Percentiles rank a stretch among this genome's conserved stretches.
Evolutionary conservation across 2,113 vertebrate genomes (phyloP).

Genomic region (Chloropsis hardwickii): DNA sequence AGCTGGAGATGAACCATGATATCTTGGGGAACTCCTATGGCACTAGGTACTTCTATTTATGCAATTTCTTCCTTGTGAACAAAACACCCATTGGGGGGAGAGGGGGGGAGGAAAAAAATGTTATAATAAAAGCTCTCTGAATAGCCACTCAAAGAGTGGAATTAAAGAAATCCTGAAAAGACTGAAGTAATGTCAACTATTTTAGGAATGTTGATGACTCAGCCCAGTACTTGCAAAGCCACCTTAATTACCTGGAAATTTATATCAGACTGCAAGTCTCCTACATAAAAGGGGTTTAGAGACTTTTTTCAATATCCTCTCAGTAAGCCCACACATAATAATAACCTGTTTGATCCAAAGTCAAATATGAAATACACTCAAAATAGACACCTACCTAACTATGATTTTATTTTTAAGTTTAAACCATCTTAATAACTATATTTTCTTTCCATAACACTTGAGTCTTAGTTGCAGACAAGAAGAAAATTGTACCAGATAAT

Average conservation of each 20-base stretch:
- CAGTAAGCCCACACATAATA: neutral
- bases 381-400: neutral
- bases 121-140: neutral
- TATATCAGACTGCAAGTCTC: neutral
- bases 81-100: neutral
- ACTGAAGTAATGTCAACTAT: neutral
- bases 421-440: slow-evolving; percentile 7
- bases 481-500: neutral
- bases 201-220: neutral
- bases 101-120: fast-evolving
- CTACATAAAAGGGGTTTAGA: neutral
- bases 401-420: slow-evolving; percentile 15
- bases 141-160: neutral
- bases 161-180: slow-evolving; percentile 4
- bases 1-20: neutral
- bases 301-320: neutral
- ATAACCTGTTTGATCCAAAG: neutral
- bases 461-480: neutral
- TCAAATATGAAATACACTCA: neutral
- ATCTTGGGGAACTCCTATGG: neutral
- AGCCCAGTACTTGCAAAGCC: neutral
- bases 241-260: slow-evolving; percentile 1
- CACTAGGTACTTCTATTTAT: neutral
- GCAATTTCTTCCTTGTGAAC: neutral
- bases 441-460: slow-evolving; percentile 1